phyloP scores from a whole-genome alignment of 2,888 invertebrate species.

The Lasioglossum lativentre region DNA sequence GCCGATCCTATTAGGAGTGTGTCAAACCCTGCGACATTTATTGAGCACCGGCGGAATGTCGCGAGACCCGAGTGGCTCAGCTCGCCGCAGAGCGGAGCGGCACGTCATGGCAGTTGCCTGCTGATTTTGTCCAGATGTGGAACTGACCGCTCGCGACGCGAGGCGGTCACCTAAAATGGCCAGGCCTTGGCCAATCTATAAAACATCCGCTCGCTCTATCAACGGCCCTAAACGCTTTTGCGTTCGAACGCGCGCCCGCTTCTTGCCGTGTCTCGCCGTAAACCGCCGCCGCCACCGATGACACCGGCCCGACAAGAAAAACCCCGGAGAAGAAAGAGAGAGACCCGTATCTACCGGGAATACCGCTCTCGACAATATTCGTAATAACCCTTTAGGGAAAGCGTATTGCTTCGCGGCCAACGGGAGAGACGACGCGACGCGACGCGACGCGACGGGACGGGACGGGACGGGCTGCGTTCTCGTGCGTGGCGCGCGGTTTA shows the following conservation, averaged over 20 bases:
- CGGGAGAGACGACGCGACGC: neutral
- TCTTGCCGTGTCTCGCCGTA: conserved; percentile 59
- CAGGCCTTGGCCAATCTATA: conserved; percentile 77
- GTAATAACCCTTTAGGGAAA: conserved; percentile 65
- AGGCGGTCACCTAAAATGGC: conserved; percentile 71
- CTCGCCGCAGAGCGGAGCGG: conserved; percentile 29
- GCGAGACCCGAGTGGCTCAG: conserved; percentile 42
- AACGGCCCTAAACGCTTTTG: conserved; percentile 68
- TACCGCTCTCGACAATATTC: conserved; percentile 52
- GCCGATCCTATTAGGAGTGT: conserved; percentile 71
- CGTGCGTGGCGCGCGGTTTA: conserved; percentile 52
- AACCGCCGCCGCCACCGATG: conserved; percentile 57
- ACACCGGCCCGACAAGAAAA: conserved; percentile 43
- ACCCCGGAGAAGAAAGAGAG: conserved; percentile 33
- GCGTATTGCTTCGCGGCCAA: conserved; percentile 21
- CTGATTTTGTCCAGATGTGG: conserved; percentile 75
- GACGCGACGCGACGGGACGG: no score
- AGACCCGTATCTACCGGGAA: conserved; percentile 48
- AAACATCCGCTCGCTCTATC: conserved; percentile 72
- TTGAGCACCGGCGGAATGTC: conserved; percentile 75
- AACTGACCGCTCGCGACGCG: conserved; percentile 57
- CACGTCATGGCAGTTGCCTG: conserved; percentile 46
- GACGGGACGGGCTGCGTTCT: conserved; percentile 3
- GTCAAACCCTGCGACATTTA: conserved; percentile 79
- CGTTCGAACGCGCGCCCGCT: conserved; percentile 58